Evolutionary conservation across 2,797 vertebrate genomes (phyloP).

Genomic region (Enteromius unitaeniatus): DNA sequence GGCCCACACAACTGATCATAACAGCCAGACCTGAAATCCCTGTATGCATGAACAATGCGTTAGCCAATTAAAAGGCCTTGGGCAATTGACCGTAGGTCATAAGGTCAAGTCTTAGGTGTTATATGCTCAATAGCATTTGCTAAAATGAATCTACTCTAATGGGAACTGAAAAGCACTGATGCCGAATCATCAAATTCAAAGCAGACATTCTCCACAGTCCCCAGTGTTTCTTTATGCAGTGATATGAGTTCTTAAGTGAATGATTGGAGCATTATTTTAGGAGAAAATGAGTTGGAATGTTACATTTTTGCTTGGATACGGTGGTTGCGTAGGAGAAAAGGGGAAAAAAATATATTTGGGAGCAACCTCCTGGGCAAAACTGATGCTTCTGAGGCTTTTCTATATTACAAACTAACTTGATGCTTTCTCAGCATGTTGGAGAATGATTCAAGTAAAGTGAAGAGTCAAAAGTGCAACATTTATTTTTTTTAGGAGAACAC

Average conservation of each 20-base stretch:
- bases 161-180: background rate
- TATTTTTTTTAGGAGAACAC: slow-evolving; percentile 1
- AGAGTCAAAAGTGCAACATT: slow-evolving; percentile 26
- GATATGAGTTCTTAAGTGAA: background rate
- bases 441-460: background rate
- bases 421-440: slow-evolving; percentile 21
- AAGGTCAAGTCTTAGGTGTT: slow-evolving; percentile 6
- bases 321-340: background rate
- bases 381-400: slow-evolving; percentile 4
- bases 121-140: background rate
- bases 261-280: background rate
- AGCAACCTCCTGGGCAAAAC: slow-evolving; percentile 35
- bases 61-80: slow-evolving; percentile 21
- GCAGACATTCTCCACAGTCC: background rate
- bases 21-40: background rate
- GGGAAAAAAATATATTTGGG: background rate
- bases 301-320: background rate
- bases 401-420: slow-evolving; percentile 21
- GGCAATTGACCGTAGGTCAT: background rate
- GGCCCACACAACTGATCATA: background rate
- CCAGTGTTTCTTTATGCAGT: background rate
- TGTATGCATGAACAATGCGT: background rate
- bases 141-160: background rate
- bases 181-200: background rate
- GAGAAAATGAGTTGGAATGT: background rate